phyloP scores from a whole-genome alignment of 1,140 invertebrate species.

The Drosophila oshimai region DNA sequence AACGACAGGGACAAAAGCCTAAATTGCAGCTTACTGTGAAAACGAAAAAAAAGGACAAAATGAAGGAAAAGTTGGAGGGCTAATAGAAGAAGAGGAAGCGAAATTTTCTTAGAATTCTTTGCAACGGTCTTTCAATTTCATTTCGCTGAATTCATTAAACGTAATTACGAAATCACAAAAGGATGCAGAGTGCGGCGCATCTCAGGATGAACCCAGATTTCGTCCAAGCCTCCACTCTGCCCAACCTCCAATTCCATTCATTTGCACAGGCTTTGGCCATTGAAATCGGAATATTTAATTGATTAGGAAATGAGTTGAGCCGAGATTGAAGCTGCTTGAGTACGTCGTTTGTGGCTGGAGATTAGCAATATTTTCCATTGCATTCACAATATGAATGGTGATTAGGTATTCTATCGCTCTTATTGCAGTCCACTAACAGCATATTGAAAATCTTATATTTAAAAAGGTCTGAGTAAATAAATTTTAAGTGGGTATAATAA shows the following conservation, averaged over 20 bases:
- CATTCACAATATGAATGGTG: neutral
- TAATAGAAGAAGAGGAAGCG: neutral
- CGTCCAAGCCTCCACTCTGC: conserved; percentile 3
- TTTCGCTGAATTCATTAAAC: conserved; percentile 72
- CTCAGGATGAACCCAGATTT: neutral
- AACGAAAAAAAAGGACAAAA: neutral
- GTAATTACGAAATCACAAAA: conserved; percentile 73
- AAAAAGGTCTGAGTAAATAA: no score
- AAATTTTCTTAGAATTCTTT: conserved; percentile 9
- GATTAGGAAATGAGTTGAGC: conserved; percentile 69
- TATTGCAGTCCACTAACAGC: no score
- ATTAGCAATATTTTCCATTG: neutral
- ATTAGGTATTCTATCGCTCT: no score
- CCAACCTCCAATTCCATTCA: conserved; percentile 21
- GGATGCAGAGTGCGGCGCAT: conserved; percentile 16
- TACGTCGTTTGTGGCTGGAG: neutral
- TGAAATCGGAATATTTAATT: conserved; percentile 71
- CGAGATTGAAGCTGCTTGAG: conserved; percentile 20
- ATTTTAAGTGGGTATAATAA: no score
- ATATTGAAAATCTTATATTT: no score
- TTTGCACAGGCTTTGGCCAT: neutral
- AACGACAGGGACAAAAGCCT: conserved; percentile 26
- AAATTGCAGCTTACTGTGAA: conserved; percentile 18
- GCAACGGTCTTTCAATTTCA: conserved; percentile 49
- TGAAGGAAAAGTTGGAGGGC: neutral